A percentile compares a stretch with the other conserved stretches of the same genome.
These are phyloP conservation scores for Polia nebulosa DNA, from an alignment of 2,888 invertebrate species.

Conservation along the genomic window DNA sequence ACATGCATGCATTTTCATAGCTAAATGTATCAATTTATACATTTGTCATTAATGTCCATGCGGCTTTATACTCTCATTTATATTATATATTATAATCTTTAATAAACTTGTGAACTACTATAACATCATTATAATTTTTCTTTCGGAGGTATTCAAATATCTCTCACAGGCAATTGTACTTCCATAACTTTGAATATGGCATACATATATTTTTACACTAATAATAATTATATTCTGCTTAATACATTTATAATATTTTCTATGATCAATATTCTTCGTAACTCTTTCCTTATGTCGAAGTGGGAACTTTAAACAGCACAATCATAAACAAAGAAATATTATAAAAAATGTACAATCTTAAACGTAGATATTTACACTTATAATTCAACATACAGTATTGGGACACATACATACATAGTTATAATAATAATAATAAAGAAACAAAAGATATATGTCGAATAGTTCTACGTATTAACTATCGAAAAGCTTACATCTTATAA, in stretches of 20 bases:
- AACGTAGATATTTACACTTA: constrained; percentile 53
- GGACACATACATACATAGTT: constrained; percentile 40
- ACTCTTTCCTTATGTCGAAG: constrained; percentile 36
- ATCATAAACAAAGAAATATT: constrained; percentile 32
- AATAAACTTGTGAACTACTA: constrained; percentile 62
- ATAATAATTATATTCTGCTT: constrained; percentile 40
- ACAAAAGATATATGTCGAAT: constrained; percentile 41
- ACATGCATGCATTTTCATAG: constrained; percentile 23
- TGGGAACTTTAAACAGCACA: constrained; percentile 33
- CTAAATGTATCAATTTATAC: constrained; percentile 15
- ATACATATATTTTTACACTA: constrained; percentile 55
- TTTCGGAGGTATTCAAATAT: constrained; percentile 71
- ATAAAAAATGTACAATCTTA: constrained; percentile 35
- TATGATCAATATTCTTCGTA: constrained; percentile 33
- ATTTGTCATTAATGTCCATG: constrained; percentile 39
- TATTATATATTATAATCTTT: constrained; percentile 51
- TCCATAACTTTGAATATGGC: constrained; percentile 61
- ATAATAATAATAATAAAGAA: constrained; percentile 17
- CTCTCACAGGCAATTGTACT: constrained; percentile 72
- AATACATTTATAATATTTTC: constrained; percentile 32
- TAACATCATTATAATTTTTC: constrained; percentile 61
- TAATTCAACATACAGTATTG: constrained; percentile 43
- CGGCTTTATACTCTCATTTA: constrained; percentile 36
- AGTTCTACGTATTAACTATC: constrained; percentile 41
- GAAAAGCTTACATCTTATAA: constrained; percentile 50